Evolutionary conservation across 1,140 invertebrate genomes (phyloP).

Genomic region (Musca domestica): DNA sequence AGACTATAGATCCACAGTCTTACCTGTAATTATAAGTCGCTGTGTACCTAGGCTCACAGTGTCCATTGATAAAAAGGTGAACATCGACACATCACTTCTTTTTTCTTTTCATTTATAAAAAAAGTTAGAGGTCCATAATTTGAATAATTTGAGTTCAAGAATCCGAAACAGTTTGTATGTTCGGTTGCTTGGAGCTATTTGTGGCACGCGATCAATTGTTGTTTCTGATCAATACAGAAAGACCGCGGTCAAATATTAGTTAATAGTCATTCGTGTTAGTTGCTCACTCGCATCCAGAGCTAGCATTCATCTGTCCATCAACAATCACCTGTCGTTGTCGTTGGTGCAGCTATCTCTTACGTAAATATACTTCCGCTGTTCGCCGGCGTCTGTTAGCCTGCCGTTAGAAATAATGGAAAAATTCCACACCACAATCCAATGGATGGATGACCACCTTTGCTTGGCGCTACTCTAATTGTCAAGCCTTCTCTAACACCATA

Average conservation of each 20-base stretch:
- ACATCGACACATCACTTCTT: background rate
- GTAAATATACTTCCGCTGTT: slow-evolving; percentile 3
- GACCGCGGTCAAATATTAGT: background rate
- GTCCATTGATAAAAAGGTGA: background rate
- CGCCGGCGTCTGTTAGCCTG: background rate
- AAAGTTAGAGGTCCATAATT: background rate
- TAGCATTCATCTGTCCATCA: slow-evolving; percentile 25
- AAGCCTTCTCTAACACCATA: slow-evolving; percentile 39
- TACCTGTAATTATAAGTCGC: too few relatives aligned
- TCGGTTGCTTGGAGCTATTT: slow-evolving; percentile 18
- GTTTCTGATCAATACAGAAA: background rate
- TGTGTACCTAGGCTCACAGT: background rate
- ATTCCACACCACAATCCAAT: slow-evolving; percentile 35
- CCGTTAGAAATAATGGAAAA: background rate
- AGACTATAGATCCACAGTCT: background rate
- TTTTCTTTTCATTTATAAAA: background rate
- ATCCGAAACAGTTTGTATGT: background rate
- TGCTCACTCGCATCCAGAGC: too few relatives aligned
- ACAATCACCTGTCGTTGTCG: slow-evolving; percentile 49
- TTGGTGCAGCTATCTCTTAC: slow-evolving; percentile 31
- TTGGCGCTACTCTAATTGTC: slow-evolving; percentile 52
- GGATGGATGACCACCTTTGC: slow-evolving; percentile 44
- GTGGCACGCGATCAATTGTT: slow-evolving; percentile 46
- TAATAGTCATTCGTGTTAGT: too few relatives aligned
- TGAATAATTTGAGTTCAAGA: background rate